Evolutionary conservation across 2,888 invertebrate species (phyloP).

Genomic region (Aromia moschata): DNA sequence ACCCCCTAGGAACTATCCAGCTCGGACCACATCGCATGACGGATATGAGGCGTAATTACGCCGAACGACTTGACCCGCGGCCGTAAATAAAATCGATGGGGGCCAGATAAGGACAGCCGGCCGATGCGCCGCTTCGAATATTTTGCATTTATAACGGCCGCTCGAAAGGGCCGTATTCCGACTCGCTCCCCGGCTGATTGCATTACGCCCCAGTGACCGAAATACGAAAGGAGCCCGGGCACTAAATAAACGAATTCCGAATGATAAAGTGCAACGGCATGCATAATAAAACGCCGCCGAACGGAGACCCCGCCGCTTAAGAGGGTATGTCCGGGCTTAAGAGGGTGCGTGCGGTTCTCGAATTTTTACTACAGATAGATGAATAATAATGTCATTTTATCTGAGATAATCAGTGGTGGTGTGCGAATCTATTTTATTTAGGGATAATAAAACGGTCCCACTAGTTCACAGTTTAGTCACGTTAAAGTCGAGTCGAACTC

Average conservation of each 20-base stretch:
- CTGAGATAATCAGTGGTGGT: too few relatives aligned
- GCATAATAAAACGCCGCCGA: constrained; percentile 12
- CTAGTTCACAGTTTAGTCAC: too few relatives aligned
- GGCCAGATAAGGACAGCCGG: constrained; percentile 22
- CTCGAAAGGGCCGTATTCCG: constrained; percentile 15
- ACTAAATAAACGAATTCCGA: constrained; percentile 21
- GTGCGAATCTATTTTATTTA: too few relatives aligned
- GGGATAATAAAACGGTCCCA: too few relatives aligned
- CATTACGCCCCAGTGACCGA: constrained; percentile 44
- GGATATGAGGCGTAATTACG: constrained; percentile 11
- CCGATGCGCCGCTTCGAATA: constrained; percentile 17
- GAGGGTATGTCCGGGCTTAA: background rate
- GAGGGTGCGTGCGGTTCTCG: background rate
- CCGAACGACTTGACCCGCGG: constrained; percentile 20
- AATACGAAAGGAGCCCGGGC: constrained; percentile 36
- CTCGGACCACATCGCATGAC: constrained; percentile 1
- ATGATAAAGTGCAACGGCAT: constrained; percentile 30
- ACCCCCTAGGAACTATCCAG: too few relatives aligned
- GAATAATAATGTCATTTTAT: too few relatives aligned
- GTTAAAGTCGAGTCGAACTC: too few relatives aligned
- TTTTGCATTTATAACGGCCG: constrained; percentile 30
- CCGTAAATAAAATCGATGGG: constrained; percentile 27
- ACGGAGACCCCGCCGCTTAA: background rate
- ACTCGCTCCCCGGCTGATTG: constrained; percentile 34
- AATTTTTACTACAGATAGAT: too few relatives aligned